Base-by-base conservation (phyloP, 2,797 vertebrate genomes). In the Notamacropus eugenii region DNA sequence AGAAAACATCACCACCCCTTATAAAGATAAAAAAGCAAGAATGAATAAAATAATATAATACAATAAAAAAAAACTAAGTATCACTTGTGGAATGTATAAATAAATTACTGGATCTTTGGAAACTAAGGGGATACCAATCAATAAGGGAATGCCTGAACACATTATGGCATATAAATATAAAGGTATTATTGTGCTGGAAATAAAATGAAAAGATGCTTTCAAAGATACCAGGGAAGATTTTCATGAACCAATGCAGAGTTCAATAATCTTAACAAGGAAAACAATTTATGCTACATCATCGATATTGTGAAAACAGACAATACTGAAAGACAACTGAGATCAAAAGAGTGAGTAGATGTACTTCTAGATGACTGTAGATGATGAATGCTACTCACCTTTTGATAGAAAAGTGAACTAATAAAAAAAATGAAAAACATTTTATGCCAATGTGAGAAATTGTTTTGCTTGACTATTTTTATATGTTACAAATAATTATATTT, bases 11-110 rank as follows among this genome's bases (percentile, higher is more conserved):
- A 54, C 0, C 1, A 55, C 93, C 12, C 92, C 2, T 55, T 67
- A 93, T 91, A 93, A 54, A 59, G 74, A 59, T 28, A 16, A 27
- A 94, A 96, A 82, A 95, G 50, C 28, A 94, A 56, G 91, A 94
- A 94, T 67, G 55, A 62, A 94, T 58, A 10, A 10, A 92, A 93
- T 93, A 59, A 0, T 55, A 91, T 19, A 52, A 34, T 91, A 40
- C 92, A 96, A 94, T 94, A n/a, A 29, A 29, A 59, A 55, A 55
- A n/a, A n/a, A n/a, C 5, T 74, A 40, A 40, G 16, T 1, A n/a
- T 74, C 13, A 40, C 6, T 19, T 6, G 16, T 40, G 34, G 34
- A 40, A 16, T 74, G 6, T 34, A 40, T n/a, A 28, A 58, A 28
- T 0, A 14, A 31, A 34, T 34, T 74, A 74, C n/a, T 40, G 16